These are phyloP conservation scores for Drosophila stalkeri DNA, from an alignment of 2,888 invertebrate genomes.

Conservation along the genomic window DNA sequence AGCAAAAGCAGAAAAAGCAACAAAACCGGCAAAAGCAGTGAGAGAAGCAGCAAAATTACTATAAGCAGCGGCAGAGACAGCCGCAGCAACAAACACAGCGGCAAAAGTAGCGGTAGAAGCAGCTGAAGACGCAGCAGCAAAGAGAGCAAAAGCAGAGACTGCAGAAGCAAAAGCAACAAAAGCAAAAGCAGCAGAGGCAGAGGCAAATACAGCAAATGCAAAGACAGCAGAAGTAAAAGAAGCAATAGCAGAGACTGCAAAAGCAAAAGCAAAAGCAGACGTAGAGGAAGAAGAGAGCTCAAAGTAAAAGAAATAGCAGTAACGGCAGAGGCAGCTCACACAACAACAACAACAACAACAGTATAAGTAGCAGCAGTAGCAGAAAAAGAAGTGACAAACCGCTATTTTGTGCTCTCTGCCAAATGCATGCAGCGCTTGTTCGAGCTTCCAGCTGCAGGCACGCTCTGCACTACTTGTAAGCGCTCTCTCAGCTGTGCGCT, in stretches of 20 bases:
- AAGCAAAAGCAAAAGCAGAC: neutral
- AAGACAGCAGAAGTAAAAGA: neutral
- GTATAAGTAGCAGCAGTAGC: neutral
- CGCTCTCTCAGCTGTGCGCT: conserved; percentile 3
- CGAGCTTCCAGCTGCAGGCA: neutral
- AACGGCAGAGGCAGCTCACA: neutral
- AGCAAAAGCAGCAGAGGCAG: neutral
- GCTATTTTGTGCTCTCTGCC: conserved; percentile 16
- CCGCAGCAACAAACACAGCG: neutral
- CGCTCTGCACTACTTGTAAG: neutral
- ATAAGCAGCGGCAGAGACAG: neutral
- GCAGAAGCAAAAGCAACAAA: neutral
- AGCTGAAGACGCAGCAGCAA: neutral
- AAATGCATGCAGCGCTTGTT: neutral
- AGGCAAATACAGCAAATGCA: neutral
- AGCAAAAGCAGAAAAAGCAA: neutral
- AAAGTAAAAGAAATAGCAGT: neutral
- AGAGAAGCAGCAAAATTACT: neutral
- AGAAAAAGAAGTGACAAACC: neutral
- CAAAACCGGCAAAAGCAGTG: neutral
- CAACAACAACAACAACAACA: neutral
- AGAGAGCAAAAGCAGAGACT: no score
- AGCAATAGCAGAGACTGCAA: neutral
- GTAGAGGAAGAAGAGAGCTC: neutral
- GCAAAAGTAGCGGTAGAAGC: neutral